Evolutionary conservation across 2,113 vertebrate genomes (phyloP), one percentile per base, ranked within the genome.

Genomic region (Mirounga angustirostris): DNA sequence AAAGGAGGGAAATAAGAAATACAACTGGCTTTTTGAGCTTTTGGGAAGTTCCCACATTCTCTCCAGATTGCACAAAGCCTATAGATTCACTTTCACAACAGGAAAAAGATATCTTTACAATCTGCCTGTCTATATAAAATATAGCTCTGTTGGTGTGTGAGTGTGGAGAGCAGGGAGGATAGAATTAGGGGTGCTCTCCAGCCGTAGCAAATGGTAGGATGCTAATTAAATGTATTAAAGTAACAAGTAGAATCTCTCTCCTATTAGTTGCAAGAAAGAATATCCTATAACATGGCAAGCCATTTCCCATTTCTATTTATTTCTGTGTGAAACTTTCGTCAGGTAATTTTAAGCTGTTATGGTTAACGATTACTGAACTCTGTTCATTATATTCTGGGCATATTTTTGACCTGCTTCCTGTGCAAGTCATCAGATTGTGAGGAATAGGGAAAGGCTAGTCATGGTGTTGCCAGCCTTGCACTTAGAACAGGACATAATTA

Each of bases 401-500:
- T 71, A 12, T 85, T 73, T 98, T 59, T 97, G 97, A 97, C 94
- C 93, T 98, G 92, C 97, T 98, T 69, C 95, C 63, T 19, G 67
- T 83, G 76, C 74, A 11, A 82, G 92, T 61, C 56, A 87, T 97
- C 86, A 79, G 83, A 90, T 94, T 69, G 36, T 79, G 76, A 87
- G 87, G 43, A 5, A 22, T 89, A 98, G 96, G 97, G 85, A 94
- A 94, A 97, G 85, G 18, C 76, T 90, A 93, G 91, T 97, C 91
- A 81, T 97, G 80, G 76, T 98, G 93, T 89, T 97, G 96, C 97
- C 97, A 98, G 97, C 85, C 82, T 97, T 96, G 85, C 81, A 97
- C 83, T 98, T 98, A 94, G 76, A 96, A 97, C 81, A 91, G 98
- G 98, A 97, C 96, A 96, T 98, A 98, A 99, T 99, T 98, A 98